phyloP scores from a whole-genome alignment of 2,888 invertebrate genomes.

The Parasteatoda lunata region DNA sequence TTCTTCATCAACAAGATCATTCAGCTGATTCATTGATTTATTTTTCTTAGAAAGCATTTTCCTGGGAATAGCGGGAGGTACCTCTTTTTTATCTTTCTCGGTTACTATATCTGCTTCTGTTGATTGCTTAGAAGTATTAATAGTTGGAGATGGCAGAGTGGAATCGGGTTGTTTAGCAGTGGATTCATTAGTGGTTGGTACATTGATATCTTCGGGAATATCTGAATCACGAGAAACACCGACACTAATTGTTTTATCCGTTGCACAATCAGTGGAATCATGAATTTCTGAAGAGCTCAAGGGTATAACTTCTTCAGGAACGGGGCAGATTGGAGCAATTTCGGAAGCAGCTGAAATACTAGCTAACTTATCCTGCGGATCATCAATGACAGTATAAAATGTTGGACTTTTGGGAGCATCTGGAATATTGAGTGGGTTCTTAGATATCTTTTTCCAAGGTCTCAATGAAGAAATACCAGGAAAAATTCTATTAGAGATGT shows the following conservation, averaged over 20 bases:
- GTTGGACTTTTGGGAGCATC: slow-evolving; percentile 39
- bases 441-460: slow-evolving; percentile 51
- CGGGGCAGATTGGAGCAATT: slow-evolving; percentile 21
- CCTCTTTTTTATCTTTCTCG: slow-evolving; percentile 6
- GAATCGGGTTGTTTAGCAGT: too few species aligned
- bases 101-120: neutral
- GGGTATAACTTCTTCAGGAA: slow-evolving; percentile 62
- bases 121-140: neutral
- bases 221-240: neutral
- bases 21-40: neutral
- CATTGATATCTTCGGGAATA: neutral
- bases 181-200: too few species aligned
- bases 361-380: neutral
- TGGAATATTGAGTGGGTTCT: slow-evolving; percentile 45
- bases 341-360: neutral
- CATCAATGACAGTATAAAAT: slow-evolving; percentile 40
- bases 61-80: slow-evolving; percentile 57
- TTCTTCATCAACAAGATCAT: too few species aligned
- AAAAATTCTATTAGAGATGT: slow-evolving; percentile 19
- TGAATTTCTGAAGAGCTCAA: neutral
- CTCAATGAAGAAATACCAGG: slow-evolving; percentile 37
- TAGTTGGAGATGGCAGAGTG: neutral
- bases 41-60: slow-evolving; percentile 56
- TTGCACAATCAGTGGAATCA: neutral
- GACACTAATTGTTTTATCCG: neutral